These are phyloP conservation scores for Himalopsyche kuldschensis DNA, from an alignment of 2,888 invertebrate species.

Conservation along the genomic window DNA sequence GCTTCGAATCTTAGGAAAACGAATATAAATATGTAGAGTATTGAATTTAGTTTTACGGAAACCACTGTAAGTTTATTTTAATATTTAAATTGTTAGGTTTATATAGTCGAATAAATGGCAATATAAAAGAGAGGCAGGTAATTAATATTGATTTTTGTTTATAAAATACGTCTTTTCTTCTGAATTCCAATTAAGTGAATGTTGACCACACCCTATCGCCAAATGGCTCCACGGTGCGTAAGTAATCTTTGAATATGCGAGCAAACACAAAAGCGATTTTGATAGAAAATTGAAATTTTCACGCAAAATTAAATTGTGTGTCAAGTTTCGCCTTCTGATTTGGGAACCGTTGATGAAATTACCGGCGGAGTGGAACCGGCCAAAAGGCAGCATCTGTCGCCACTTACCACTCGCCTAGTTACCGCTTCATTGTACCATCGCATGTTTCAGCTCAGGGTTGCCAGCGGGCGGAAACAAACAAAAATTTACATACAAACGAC, in stretches of 20 bases:
- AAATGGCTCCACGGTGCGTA: background rate
- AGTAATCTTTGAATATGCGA: background rate
- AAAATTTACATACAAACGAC: background rate
- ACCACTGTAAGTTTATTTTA: too few species aligned
- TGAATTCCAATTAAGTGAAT: background rate
- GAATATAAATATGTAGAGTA: too few species aligned
- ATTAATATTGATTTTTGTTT: background rate
- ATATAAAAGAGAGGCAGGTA: background rate
- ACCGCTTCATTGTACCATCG: background rate
- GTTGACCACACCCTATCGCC: background rate
- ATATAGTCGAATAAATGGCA: background rate
- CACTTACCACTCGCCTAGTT: background rate
- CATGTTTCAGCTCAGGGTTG: background rate
- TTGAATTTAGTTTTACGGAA: too few species aligned
- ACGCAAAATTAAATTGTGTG: slow-evolving; percentile 1
- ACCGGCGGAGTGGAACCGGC: background rate
- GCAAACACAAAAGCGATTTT: background rate
- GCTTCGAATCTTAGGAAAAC: too few species aligned
- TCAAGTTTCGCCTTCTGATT: background rate
- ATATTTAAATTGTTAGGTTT: too few species aligned
- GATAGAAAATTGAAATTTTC: slow-evolving; percentile 1
- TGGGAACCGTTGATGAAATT: background rate
- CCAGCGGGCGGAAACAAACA: background rate
- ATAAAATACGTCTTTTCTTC: background rate
- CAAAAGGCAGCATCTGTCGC: slow-evolving; percentile 1